phyloP scores from a whole-genome alignment of 1,140 invertebrate genomes.

The Coptotermes formosanus region DNA sequence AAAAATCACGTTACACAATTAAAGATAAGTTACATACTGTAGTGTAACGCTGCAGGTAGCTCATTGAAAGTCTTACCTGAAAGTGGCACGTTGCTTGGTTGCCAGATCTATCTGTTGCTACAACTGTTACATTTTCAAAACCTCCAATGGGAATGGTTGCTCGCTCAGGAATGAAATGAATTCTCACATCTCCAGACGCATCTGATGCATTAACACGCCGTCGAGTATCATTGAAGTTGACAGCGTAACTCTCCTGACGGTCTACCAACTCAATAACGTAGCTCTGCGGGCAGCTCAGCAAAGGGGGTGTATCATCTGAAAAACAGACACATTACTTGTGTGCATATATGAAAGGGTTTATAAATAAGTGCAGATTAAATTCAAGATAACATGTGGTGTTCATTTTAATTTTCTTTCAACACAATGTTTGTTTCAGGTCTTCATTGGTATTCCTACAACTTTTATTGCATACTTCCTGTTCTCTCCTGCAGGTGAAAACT shows the following conservation, averaged over 20 bases:
- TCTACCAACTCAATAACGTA: conserved; percentile 92
- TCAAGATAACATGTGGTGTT: no score
- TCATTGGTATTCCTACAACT: no score
- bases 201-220: conserved; percentile 84
- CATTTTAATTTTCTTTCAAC: no score
- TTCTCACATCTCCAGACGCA: conserved; percentile 81
- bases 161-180: conserved; percentile 80
- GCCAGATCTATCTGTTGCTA: conserved; percentile 83
- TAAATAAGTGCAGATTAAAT: no score
- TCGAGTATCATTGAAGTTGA: conserved; percentile 91
- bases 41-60: no score
- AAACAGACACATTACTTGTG: conserved; percentile 23
- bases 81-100: conserved; percentile 91
- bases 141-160: conserved; percentile 86
- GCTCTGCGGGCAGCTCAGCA: conserved; percentile 90
- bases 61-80: conserved; percentile 63
- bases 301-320: conserved; percentile 87
- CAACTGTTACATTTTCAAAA: conserved; percentile 92
- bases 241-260: conserved; percentile 82
- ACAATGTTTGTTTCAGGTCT: no score
- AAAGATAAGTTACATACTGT: neutral
- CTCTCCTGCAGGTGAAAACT: no score
- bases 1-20: conserved; percentile 22
- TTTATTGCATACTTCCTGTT: no score
- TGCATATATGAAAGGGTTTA: no score